phyloP scores from a whole-genome alignment of 2,797 vertebrate genomes.

The Gephyroberyx darwinii region DNA sequence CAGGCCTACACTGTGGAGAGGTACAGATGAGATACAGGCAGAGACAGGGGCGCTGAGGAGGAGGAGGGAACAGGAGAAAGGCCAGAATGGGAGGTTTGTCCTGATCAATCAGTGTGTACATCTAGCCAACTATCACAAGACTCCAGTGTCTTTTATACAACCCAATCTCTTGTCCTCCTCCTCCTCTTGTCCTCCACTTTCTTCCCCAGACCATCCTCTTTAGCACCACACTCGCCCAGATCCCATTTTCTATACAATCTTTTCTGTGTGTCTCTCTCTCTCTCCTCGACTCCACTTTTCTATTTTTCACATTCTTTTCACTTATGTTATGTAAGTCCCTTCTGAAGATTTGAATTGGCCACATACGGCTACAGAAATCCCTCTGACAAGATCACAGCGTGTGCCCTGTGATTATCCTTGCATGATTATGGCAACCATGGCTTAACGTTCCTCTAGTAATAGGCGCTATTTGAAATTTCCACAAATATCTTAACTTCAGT shows the following conservation, averaged over 20 bases:
- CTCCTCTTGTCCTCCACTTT: not conserved
- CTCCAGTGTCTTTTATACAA: not conserved
- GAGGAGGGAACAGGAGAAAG: not conserved
- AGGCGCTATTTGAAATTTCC: conserved; percentile 48
- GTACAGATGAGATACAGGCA: conserved; percentile 55
- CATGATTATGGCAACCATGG: conserved; percentile 46
- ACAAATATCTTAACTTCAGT: conserved; percentile 47
- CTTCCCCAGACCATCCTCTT: not conserved
- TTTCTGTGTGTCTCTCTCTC: conserved; percentile 3
- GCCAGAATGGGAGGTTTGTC: conserved; percentile 8
- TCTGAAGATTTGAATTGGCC: conserved; percentile 33
- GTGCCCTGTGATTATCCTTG: conserved; percentile 64
- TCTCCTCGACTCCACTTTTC: not conserved
- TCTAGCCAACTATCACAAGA: not conserved
- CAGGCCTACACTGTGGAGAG: conserved; percentile 54
- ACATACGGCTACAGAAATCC: conserved; percentile 40
- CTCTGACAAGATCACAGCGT: conserved; percentile 41
- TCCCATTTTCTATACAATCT: conserved; percentile 6
- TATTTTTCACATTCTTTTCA: conserved; percentile 20
- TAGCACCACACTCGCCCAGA: no score
- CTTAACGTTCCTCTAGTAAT: conserved; percentile 41
- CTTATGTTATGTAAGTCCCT: conserved; percentile 15
- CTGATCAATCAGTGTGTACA: conserved; percentile 1
- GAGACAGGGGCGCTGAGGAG: conserved; percentile 27
- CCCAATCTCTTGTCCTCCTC: conserved; percentile 8